Base-by-base conservation (phyloP, 2,888 invertebrate genomes). In the Tanytarsus gracilentus region DNA sequence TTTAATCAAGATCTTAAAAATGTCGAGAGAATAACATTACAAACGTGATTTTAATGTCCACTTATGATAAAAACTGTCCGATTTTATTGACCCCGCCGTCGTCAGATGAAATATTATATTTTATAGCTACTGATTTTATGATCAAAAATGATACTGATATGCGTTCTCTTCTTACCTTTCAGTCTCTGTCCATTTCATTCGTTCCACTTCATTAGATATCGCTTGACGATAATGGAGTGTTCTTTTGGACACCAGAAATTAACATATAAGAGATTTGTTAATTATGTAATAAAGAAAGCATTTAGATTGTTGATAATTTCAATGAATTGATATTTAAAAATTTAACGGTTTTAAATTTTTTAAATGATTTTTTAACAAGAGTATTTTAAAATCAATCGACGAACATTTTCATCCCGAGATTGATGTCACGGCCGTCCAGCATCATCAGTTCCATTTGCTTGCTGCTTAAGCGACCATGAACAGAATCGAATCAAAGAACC, bases 401-500 rank as follows among this genome's bases (percentile, higher is more conserved):
- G n/a, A n/a, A n/a, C n/a, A 33, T 11, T 33, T 33, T 33, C 33
- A 33, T 11, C 3, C 21, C 51, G 14, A 48, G 21, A 53, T 53
- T 36, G 36, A 53, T 53, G 53, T 53, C 53, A 53, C 36, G n/a
- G n/a, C n/a, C n/a, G n/a, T n/a, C n/a, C n/a, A n/a, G 53, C 53
- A 53, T 39, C n/a, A 23, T 53, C 53, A 29, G 18, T 53, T 36
- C 36, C 21, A 36, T 36, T 36, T 16, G 11, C 23, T 4, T 9
- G 18, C 5, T 21, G 55, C 27, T 40, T 27, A 55, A 55, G 33
- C 33, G 40, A 55, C 33, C 53, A 16, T 53, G 36, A 44, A 39
- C 25, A 55, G 55, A 33, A 55, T 55, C 55, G 27, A 55, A 55
- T 55, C 18, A 33, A 16, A 55, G 33, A 55, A 55, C 55, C 40